Evolutionary conservation across 1,140 invertebrate species (phyloP), one percentile per base, ranked within the genome.

Genomic region (Melitaea cinxia): DNA sequence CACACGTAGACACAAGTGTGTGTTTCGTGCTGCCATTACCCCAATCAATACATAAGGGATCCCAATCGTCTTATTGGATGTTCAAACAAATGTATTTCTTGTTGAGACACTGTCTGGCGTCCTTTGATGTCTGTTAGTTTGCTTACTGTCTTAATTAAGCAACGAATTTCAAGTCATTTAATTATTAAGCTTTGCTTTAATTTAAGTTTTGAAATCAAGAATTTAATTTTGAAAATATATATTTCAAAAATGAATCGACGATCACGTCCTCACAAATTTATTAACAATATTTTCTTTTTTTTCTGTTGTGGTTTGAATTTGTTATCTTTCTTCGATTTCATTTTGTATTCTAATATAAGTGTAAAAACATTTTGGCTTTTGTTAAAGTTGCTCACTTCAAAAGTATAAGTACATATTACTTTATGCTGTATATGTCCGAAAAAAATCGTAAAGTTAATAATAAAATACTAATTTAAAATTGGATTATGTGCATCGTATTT

Each of bases 111-210:
- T 73, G 79, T 76, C 74, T 80, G 78, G 69, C 58, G 65, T 69
- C 59, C 76, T 83, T 83, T 83, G 82, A 85, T 72, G 73, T 77
- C 60, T 77, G 68, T 83, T 81, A 80, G 76, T 80, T 71, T 77
- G 73, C 59, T 65, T 64, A 71, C 70, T 72, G 53, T 65, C 60
- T 74, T 79, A 75, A 77, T 77, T 78, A 77, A 65, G 64, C 69
- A 71, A 68, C 52, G 52, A 58, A 68, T 68, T 61, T 64, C 42
- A 19, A 56, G 49, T 75, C 66, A 68, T 67, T 68, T 70, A 35
- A 74, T 65, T 63, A 71, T 65, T 17, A 35, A 17, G 15, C 63
- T 57, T 28, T 33, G 56, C 24, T 49, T 58, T 30, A 9, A 24
- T 17, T 58, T 58, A 26, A 42, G 37, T 24, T n/a, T 33, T 23